phyloP scores from a whole-genome alignment of 1,140 invertebrate genomes.

The Orius laevigatus region DNA sequence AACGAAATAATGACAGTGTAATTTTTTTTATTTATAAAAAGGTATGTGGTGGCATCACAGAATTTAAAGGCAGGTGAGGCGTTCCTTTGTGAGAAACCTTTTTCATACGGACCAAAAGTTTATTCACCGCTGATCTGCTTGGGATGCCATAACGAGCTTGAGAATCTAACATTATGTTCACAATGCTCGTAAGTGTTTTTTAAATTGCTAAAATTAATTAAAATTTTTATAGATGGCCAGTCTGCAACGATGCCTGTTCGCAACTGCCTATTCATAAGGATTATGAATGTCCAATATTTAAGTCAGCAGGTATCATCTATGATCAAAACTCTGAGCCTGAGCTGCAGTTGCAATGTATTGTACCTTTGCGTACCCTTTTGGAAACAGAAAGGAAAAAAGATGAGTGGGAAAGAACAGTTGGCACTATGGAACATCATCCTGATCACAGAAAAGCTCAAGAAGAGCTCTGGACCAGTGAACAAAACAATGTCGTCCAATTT shows the following conservation, averaged over 20 bases:
- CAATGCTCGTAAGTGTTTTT: slow-evolving; percentile 38
- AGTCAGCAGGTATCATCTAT: slow-evolving; percentile 27
- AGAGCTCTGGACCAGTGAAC: slow-evolving; percentile 51
- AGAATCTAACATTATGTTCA: slow-evolving; percentile 37
- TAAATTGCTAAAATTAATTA: too few species aligned
- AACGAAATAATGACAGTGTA: too few species aligned
- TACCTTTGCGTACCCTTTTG: slow-evolving; percentile 53
- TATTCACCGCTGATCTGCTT: slow-evolving; percentile 53
- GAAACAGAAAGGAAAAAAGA: slow-evolving; percentile 48
- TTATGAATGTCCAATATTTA: slow-evolving; percentile 45
- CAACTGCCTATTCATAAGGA: slow-evolving; percentile 34
- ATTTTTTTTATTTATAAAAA: slow-evolving; percentile 14
- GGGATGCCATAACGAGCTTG: slow-evolving; percentile 45
- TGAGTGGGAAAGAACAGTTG: slow-evolving; percentile 47
- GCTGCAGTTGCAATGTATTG: slow-evolving; percentile 62
- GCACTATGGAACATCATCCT: slow-evolving; percentile 51
- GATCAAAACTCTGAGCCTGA: slow-evolving; percentile 22
- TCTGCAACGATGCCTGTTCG: slow-evolving; percentile 47
- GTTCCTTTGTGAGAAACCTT: slow-evolving; percentile 52
- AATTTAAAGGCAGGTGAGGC: slow-evolving; percentile 49
- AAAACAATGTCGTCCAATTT: slow-evolving; percentile 56
- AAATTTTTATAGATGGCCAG: slow-evolving; percentile 40
- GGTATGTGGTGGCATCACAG: slow-evolving; percentile 43
- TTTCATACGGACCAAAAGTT: slow-evolving; percentile 57
- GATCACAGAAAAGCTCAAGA: slow-evolving; percentile 35